Evolutionary conservation across 2,797 vertebrate species (phyloP).

Genomic region (Falco concolor): DNA sequence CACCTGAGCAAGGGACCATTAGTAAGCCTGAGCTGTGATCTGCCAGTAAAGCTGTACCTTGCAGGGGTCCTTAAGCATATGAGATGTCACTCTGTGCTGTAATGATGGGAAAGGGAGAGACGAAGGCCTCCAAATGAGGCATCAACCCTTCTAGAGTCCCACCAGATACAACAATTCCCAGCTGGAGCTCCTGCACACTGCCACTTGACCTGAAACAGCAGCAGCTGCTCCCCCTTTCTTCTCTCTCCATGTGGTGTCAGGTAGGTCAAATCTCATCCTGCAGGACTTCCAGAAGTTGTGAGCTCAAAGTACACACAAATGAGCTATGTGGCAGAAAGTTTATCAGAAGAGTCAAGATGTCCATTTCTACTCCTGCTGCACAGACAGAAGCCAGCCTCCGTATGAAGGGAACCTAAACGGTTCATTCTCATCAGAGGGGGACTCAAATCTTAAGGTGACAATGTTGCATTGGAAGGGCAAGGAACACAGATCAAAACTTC

Average conservation of each 20-base stretch:
- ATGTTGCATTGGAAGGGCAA: neutral
- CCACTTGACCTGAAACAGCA: neutral
- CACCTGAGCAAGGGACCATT: neutral
- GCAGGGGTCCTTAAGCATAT: rapidly evolving
- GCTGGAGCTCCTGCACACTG: neutral
- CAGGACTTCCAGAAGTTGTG: neutral
- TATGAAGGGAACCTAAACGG: neutral
- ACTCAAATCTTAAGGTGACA: neutral
- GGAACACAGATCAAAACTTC: neutral
- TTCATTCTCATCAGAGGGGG: neutral
- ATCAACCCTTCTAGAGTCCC: neutral
- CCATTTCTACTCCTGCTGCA: neutral
- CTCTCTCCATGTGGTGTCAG: neutral
- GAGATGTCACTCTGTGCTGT: neutral
- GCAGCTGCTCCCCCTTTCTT: neutral
- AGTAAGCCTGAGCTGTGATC: neutral
- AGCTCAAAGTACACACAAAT: neutral
- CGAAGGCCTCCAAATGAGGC: neutral
- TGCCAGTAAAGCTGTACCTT: neutral
- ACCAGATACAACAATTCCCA: neutral
- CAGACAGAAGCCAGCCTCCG: neutral
- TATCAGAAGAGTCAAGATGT: neutral
- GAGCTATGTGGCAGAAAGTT: neutral
- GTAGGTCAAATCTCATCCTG: neutral
- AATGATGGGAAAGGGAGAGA: neutral